Evolutionary conservation across 2,888 invertebrate genomes (phyloP).

Genomic region (Callosobruchus maculatus): DNA sequence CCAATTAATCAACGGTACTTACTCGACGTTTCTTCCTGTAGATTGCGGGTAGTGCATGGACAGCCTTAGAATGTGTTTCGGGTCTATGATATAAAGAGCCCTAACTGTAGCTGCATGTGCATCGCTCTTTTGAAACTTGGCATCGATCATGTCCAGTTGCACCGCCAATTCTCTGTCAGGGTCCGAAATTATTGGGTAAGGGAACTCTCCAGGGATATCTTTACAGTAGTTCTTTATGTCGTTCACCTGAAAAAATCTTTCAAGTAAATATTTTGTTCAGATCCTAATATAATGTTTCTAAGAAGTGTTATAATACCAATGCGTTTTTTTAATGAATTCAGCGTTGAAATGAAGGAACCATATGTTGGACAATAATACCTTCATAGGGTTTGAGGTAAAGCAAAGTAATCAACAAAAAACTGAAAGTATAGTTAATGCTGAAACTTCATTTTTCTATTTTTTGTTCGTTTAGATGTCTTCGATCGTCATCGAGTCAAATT

Average conservation of each 20-base stretch:
- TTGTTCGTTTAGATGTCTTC: too few species aligned
- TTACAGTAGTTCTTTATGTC: constrained; percentile 68
- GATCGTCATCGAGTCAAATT: too few species aligned
- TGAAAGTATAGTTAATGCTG: too few species aligned
- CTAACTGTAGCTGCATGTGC: constrained; percentile 69
- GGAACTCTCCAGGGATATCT: constrained; percentile 69
- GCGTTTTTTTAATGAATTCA: too few species aligned
- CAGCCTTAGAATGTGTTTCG: constrained; percentile 72
- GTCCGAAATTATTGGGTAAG: constrained; percentile 82
- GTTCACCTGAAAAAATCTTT: constrained; percentile 21
- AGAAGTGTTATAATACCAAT: too few species aligned
- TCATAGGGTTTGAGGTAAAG: too few species aligned
- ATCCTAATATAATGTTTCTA: too few species aligned
- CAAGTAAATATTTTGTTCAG: too few species aligned
- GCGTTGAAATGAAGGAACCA: too few species aligned
- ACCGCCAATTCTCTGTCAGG: constrained; percentile 67
- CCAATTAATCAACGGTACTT: constrained; percentile 42
- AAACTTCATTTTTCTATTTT: too few species aligned
- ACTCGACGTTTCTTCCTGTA: constrained; percentile 84
- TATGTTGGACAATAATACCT: too few species aligned
- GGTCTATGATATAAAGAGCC: constrained; percentile 76
- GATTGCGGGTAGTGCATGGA: constrained; percentile 83
- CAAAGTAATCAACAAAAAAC: too few species aligned
- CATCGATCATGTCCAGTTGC: constrained; percentile 75
- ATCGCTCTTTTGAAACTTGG: constrained; percentile 62